A percentile compares a stretch with the other conserved stretches of the same genome.
phyloP scores from a whole-genome alignment of 2,797 vertebrate species.

The Ciconia nigra region DNA sequence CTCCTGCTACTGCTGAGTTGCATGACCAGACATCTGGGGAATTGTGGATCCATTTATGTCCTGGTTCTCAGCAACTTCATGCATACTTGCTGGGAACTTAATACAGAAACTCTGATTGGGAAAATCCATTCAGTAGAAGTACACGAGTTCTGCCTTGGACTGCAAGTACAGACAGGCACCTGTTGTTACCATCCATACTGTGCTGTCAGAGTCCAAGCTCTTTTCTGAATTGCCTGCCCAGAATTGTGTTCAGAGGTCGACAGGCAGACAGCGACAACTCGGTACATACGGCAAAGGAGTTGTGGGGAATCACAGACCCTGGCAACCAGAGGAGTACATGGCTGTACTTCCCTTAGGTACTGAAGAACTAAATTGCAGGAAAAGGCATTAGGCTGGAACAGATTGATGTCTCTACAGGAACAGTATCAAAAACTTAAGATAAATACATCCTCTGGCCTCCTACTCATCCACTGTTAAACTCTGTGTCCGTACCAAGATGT shows the following conservation, averaged over 20 bases:
- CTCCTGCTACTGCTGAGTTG: neutral
- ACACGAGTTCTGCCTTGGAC: neutral
- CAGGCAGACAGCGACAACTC: fast-evolving
- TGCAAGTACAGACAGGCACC: neutral
- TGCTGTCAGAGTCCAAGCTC: neutral
- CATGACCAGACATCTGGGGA: neutral
- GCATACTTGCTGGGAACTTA: neutral
- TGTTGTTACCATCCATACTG: neutral
- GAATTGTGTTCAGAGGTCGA: neutral
- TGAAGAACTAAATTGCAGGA: neutral
- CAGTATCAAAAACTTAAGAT: neutral
- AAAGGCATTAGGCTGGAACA: neutral
- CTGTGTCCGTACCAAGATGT: neutral
- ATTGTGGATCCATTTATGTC: neutral
- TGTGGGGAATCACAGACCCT: neutral
- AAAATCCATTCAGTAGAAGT: neutral
- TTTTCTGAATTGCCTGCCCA: neutral
- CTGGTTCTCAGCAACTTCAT: neutral
- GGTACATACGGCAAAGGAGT: neutral
- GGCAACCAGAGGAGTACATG: neutral
- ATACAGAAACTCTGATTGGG: neutral
- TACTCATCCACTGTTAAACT: neutral
- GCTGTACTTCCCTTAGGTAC: neutral
- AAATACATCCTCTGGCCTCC: neutral
- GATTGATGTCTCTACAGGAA: neutral